phyloP scores from a whole-genome alignment of 1,140 invertebrate species.

The Aphelenchoides fujianensis region DNA sequence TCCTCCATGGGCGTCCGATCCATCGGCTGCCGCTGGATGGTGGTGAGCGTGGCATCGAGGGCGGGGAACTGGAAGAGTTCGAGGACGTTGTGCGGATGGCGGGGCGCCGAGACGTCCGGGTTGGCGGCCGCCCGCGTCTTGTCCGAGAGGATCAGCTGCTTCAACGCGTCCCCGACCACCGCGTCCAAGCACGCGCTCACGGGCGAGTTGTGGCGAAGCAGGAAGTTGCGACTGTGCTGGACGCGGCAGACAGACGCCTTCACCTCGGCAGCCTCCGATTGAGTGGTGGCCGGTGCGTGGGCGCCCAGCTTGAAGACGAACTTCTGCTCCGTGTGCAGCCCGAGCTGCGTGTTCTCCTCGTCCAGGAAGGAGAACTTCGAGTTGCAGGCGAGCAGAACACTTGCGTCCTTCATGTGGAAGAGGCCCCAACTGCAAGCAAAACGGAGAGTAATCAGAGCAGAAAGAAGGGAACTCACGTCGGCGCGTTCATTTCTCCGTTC shows the following conservation, averaged over 20 bases:
- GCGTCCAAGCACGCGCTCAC: conserved; percentile 31
- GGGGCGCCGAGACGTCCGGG: conserved; percentile 26
- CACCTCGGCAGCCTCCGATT: conserved; percentile 18
- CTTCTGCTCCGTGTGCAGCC: conserved; percentile 45
- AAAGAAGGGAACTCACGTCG: conserved; percentile 26
- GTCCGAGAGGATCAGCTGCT: conserved; percentile 26
- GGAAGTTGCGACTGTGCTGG: conserved; percentile 45
- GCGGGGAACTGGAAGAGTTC: conserved; percentile 58
- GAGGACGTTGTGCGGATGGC: conserved; percentile 43
- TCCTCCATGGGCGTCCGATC: conserved; percentile 20
- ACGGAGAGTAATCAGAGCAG: not conserved
- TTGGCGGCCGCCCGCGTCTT: conserved; percentile 8
- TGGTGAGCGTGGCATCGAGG: conserved; percentile 49
- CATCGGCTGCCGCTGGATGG: conserved; percentile 36
- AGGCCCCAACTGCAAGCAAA: conserved; percentile 50
- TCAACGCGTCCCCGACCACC: conserved; percentile 46
- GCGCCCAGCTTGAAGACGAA: conserved; percentile 46
- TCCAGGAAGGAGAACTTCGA: conserved; percentile 51
- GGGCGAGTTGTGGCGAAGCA: conserved; percentile 42
- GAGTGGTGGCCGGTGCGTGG: not conserved
- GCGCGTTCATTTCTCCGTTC: conserved; percentile 58
- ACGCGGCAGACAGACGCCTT: conserved; percentile 53
- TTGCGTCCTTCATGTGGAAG: conserved; percentile 51
- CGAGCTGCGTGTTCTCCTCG: conserved; percentile 28
- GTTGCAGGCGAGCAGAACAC: conserved; percentile 34